phyloP scores from a whole-genome alignment of 1,140 invertebrate species.

The Eumaeus atala region DNA sequence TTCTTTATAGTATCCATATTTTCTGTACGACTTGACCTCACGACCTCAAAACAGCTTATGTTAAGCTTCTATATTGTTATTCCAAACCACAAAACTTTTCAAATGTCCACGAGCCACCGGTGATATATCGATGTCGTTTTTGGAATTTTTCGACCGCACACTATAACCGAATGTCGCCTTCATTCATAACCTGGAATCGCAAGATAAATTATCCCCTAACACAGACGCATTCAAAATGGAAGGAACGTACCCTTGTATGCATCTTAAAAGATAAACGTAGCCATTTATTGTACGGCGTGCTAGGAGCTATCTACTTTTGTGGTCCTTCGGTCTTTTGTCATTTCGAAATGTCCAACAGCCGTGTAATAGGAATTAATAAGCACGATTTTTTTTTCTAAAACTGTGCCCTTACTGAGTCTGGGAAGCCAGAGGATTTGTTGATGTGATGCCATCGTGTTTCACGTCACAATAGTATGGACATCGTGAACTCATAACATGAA shows the following conservation, averaged over 20 bases:
- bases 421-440: constrained; percentile 1
- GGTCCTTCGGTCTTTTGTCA: constrained; percentile 51
- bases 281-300: constrained; percentile 67
- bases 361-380: constrained; percentile 74
- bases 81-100: constrained; percentile 4
- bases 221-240: constrained; percentile 52
- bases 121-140: constrained; percentile 3
- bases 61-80: neutral
- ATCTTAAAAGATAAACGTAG: constrained; percentile 51
- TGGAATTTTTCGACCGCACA: constrained; percentile 1
- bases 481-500: too few relatives aligned
- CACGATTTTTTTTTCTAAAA: constrained; percentile 29
- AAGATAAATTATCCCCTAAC: constrained; percentile 66
- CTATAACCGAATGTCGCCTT: constrained; percentile 22
- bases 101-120: neutral
- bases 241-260: constrained; percentile 54
- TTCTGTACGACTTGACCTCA: too few relatives aligned
- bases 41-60: too few relatives aligned
- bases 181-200: constrained; percentile 60
- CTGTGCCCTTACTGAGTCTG: too few relatives aligned
- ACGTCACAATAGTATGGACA: constrained; percentile 1
- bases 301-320: constrained; percentile 56
- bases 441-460: constrained; percentile 2
- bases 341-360: constrained; percentile 57
- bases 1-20: too few relatives aligned